A percentile compares a stretch with the other conserved stretches of the same genome.
These are phyloP conservation scores for Luehdorfia chinensis DNA, from an alignment of 1,140 invertebrate species.

Conservation along the genomic window DNA sequence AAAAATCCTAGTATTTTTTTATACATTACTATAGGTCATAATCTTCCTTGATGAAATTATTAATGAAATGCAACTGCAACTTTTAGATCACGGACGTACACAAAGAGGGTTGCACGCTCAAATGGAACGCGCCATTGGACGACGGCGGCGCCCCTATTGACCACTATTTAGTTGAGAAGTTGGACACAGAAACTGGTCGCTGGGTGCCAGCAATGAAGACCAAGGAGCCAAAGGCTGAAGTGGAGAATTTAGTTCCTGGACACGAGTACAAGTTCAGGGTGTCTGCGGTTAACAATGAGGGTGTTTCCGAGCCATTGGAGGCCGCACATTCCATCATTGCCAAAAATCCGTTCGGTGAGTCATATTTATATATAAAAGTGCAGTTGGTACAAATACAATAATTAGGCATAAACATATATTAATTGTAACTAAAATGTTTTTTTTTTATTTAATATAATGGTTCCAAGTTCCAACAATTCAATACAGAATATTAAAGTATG, in stretches of 20 bases:
- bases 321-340: constrained; percentile 94
- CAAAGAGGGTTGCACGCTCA: constrained; percentile 94
- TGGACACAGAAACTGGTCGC: constrained; percentile 89
- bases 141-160: constrained; percentile 95
- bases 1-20: too few species aligned
- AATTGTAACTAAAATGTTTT: too few species aligned
- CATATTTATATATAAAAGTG: too few species aligned
- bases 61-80: too few species aligned
- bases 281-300: constrained; percentile 95
- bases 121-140: constrained; percentile 95
- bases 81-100: constrained; percentile 88
- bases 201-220: constrained; percentile 87
- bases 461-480: too few species aligned
- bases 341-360: constrained; percentile 97
- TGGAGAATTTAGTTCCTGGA: constrained; percentile 90
- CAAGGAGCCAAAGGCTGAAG: constrained; percentile 90
- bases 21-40: too few species aligned
- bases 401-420: too few species aligned
- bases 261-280: constrained; percentile 99
- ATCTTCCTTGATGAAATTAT: too few species aligned
- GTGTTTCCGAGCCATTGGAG: constrained; percentile 94
- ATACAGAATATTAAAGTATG: too few species aligned
- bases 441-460: too few species aligned
- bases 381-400: too few species aligned
- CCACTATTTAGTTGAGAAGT: constrained; percentile 94